Evolutionary conservation across 2,888 invertebrate species (phyloP), one percentile per base, ranked within the genome.

Genomic region (Eupithecia subumbrata): DNA sequence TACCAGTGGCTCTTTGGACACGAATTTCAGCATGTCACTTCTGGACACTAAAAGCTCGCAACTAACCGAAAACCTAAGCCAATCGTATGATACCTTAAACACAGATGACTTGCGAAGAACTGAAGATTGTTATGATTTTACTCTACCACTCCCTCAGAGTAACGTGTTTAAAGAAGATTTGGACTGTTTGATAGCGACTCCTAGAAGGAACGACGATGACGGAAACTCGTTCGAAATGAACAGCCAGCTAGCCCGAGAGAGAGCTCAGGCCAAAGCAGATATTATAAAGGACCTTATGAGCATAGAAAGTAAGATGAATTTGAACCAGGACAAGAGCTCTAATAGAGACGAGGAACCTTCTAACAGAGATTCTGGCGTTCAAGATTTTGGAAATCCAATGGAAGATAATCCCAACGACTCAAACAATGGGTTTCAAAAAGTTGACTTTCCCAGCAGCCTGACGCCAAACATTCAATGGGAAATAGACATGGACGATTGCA

Each of bases 201-300:
- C 94, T 9, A 93, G 93, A 80, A 87, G 88, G 75, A 88, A 81
- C 75, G 87, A 87, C 74, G 89, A 88, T 40, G 90, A 90, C 60
- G 85, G 84, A 56, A 86, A 83, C 78, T 84, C 86, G 52, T 89
- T 85, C 72, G 86, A 84, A 74, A 87, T 87, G 45, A 84, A 84
- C 71, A 85, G 84, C 73, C 86, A 88, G 74, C 78, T 89, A 22
- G 88, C 89, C 25, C 68, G 69, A 72, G 90, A 90, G 78, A 82
- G 86, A 76, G 87, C 87, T 70, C 88, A 91, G 79, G 93, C 92
- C 75, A 88, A 91, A 79, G 94, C 92, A 75, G 91, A 93, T 83
- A 93, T 94, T 60, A 94, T 94, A 76, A 91, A 93, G 82, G 94
- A 94, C 82, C 84, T 94, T 73, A 91, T 94, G 89, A 94, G 93